Evolutionary conservation across 2,797 vertebrate genomes (phyloP), one percentile per base, ranked within the genome.

Genomic region (Echiichthys vipera): DNA sequence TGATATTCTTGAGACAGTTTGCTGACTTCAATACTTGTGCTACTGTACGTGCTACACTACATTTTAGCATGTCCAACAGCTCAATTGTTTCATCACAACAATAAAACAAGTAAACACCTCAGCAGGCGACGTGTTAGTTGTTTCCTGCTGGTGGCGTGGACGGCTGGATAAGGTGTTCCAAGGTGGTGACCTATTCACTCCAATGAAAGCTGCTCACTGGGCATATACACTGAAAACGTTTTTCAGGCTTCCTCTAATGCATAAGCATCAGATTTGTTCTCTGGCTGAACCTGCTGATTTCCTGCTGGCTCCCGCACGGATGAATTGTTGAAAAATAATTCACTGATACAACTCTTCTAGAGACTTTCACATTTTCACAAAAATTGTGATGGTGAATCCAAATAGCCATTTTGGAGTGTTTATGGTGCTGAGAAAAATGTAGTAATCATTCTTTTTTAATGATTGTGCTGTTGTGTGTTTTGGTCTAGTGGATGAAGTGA

Each of bases 131-230:
- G 20, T 59, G 55, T 49, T 42, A 5, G n/a, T 29, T 12, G 29
- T 57, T 51, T 69, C 49, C 43, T 71, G 45, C 50, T 62, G 62
- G 17, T 58, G 45, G 22, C 42, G 15, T 47, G 34, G 57, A 53
- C 36, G 62, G 62, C 25, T 62, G 30, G 20, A 66, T 55, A 22
- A 18, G 11, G 12, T 57, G 39, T 40, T 61, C 42, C 18, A 55
- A 62, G 29, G n/a, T 37, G n/a, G 32, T 9, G 3, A 45, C 24
- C 18, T n/a, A 20, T 45, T 57, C 25, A 40, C 20, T 42, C 6
- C 29, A 51, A 20, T 46, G 22, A 54, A 55, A 61, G 34, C 14
- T 24, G 24, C 39, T 39, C n/a, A 74, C 6, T 59, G 54, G 37
- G 18, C 46, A n/a, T 9, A 45, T 5, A n/a, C 9, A 22, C 18